Evolutionary conservation across 1,140 invertebrate species (phyloP), one percentile per base, ranked within the genome.

Genomic region (Saxidomus purpurata): DNA sequence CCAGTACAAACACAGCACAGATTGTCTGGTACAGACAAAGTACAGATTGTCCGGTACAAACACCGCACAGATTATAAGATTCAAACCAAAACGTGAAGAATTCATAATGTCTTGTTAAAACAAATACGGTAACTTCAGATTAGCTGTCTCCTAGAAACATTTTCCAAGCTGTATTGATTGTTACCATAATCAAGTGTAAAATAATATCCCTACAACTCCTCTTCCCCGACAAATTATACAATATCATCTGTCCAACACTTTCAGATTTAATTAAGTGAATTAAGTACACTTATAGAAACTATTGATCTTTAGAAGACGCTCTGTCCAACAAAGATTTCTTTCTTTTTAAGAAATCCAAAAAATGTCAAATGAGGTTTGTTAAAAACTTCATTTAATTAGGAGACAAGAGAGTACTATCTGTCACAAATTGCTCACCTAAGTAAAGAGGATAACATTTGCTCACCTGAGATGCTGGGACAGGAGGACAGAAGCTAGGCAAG

Each of bases 121-220:
- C 76, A 79, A 55, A 28, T 79, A 79, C 28, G 47, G 76, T 55
- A 55, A 34, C 34, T 4, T 79, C 28, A 55, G 76, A 79, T 79
- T 79, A 79, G 31, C 47, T 69, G 81, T 83, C 63, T 83, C 81
- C 61, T 83, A 69, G 81, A 83, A 69, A 83, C 81, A 69, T 67
- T 83, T 67, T 67, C 61, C 38, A 25, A 83, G 61, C 61, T 69
- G 59, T 83, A 83, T 83, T 83, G 81, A 83, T 83, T 83, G 81
- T 83, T 69, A 40, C 34, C 28, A 83, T 83, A 83, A 83, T 83
- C 81, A 83, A 83, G 81, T 83, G 81, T 83, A 69, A 83, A 83
- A 83, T 83, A 83, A 83, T 83, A 83, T 69, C 81, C 59, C 36
- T 67, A 67, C 31, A 67, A 83, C 34, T 83, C 40, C 40, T 83